These are phyloP conservation scores for Ptyas mucosa DNA, from an alignment of 2,113 vertebrate genomes.

Conservation along the genomic window DNA sequence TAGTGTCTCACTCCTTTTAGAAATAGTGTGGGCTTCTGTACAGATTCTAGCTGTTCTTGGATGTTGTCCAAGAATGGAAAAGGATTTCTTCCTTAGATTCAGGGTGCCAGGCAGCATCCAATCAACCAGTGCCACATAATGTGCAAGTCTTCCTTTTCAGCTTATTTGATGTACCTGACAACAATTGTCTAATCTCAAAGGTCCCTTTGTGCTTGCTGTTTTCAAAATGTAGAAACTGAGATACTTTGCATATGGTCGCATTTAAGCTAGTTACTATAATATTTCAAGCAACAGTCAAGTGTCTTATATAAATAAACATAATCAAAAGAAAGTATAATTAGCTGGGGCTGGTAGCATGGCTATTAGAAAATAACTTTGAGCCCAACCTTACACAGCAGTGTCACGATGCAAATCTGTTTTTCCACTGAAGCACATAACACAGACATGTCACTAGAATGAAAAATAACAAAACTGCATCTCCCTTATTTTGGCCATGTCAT, in stretches of 20 bases:
- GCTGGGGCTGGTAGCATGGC: background rate
- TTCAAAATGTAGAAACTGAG: background rate
- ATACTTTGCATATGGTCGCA: background rate
- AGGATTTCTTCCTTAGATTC: background rate
- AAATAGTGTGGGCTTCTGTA: background rate
- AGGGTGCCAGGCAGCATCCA: background rate
- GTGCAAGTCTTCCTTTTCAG: background rate
- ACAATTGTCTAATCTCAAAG: background rate
- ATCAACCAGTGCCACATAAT: background rate
- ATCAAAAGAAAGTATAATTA: background rate
- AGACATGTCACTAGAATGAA: background rate
- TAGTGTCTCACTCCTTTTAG: background rate
- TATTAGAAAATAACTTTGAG: rapidly evolving
- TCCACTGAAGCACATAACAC: background rate
- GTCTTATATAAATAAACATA: background rate
- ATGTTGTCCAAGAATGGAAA: background rate
- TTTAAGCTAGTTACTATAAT: background rate
- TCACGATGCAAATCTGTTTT: background rate
- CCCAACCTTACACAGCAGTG: background rate
- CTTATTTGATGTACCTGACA: background rate
- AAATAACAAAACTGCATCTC: background rate
- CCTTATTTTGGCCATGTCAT: background rate
- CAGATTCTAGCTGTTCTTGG: background rate
- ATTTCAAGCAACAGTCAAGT: background rate
- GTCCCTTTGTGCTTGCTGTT: background rate